phyloP scores from a whole-genome alignment of 2,797 vertebrate genomes.

The Lithobates pipiens region DNA sequence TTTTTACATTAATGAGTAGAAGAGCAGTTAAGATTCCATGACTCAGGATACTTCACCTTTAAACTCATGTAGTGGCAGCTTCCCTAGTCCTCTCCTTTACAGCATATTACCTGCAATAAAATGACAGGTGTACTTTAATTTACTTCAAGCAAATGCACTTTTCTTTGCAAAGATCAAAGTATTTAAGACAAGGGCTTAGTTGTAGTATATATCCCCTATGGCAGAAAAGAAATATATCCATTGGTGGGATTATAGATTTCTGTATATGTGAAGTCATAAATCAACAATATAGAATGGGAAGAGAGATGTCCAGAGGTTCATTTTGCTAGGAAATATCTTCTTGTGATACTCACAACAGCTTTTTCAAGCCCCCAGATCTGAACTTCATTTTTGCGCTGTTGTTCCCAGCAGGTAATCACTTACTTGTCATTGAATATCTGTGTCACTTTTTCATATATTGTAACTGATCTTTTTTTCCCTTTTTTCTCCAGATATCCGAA shows the following conservation, averaged over 20 bases:
- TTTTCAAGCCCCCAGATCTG: slow-evolving; percentile 9
- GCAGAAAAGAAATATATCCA: slow-evolving; percentile 8
- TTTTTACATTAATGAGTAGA: no score
- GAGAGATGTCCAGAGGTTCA: slow-evolving; percentile 44
- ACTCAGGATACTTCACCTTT: no score
- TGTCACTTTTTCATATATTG: slow-evolving; percentile 31
- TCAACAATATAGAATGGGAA: slow-evolving; percentile 26
- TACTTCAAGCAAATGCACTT: neutral
- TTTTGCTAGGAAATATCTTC: slow-evolving; percentile 35
- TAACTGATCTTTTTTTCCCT: slow-evolving; percentile 33
- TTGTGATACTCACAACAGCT: slow-evolving; percentile 19
- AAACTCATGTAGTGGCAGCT: neutral
- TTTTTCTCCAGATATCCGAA: slow-evolving; percentile 21
- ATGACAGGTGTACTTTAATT: neutral
- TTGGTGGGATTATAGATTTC: slow-evolving; percentile 9
- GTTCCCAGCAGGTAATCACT: slow-evolving; percentile 41
- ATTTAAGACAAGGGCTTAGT: neutral
- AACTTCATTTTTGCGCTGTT: slow-evolving; percentile 30
- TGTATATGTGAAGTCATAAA: slow-evolving; percentile 29
- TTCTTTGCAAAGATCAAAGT: neutral
- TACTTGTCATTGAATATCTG: slow-evolving; percentile 36
- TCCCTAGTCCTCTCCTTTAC: neutral
- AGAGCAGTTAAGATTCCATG: no score
- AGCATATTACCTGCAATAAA: neutral
- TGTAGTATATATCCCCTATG: slow-evolving; percentile 12